These are phyloP conservation scores for Corvus moneduloides DNA, from an alignment of 2,113 vertebrate genomes.

Conservation along the genomic window DNA sequence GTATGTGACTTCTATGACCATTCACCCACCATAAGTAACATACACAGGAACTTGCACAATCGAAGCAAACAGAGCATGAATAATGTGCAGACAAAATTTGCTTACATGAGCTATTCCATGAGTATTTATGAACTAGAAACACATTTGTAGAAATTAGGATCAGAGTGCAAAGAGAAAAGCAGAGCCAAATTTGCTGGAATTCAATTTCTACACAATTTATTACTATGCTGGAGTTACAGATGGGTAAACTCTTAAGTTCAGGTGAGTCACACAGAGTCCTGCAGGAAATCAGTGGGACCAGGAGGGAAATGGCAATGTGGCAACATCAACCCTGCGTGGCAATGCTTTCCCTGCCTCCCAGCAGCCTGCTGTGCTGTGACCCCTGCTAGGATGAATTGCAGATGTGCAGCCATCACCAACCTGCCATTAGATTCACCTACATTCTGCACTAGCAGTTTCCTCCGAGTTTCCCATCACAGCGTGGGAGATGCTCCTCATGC, in stretches of 20 bases:
- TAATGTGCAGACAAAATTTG: conserved; percentile 7
- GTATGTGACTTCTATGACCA: conserved; percentile 10
- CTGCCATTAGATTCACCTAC: background rate
- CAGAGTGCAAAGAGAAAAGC: conserved; percentile 2
- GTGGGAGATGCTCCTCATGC: background rate
- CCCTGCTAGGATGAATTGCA: background rate
- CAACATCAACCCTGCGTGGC: accelerated
- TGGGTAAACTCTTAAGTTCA: background rate
- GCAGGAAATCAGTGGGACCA: background rate
- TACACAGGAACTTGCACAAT: background rate
- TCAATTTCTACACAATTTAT: background rate
- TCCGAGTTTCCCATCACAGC: background rate
- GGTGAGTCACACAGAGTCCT: background rate
- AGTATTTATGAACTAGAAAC: conserved; percentile 41
- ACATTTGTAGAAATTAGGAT: conserved; percentile 12
- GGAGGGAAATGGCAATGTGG: background rate
- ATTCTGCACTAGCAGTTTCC: background rate
- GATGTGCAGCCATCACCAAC: background rate
- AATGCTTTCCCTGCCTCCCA: background rate
- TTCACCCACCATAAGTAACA: conserved; percentile 25
- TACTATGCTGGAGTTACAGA: background rate
- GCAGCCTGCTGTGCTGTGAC: background rate
- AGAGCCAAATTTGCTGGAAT: background rate
- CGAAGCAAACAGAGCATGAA: conserved; percentile 37
- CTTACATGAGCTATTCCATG: conserved; percentile 14